A percentile compares a stretch with the other conserved stretches of the same genome.
phyloP scores from a whole-genome alignment of 2,797 vertebrate species.

The Halcyon smyrnensis region DNA sequence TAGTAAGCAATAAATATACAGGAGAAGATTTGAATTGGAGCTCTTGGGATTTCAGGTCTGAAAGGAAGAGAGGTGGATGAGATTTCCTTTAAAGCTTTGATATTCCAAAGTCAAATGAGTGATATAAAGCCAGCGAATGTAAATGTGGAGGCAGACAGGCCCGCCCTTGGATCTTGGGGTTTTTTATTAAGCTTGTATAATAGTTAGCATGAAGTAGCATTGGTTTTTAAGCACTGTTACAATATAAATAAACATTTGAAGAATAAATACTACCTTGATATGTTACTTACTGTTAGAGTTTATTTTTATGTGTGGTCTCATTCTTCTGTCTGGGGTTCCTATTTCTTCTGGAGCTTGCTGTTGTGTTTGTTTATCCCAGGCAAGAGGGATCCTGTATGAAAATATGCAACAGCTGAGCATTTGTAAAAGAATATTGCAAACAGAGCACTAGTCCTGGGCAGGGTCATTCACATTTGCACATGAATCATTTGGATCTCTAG shows the following conservation, averaged over 20 bases:
- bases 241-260: background rate
- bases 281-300: background rate
- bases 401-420: background rate
- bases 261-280: background rate
- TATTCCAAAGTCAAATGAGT: background rate
- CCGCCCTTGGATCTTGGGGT: accelerated
- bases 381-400: background rate
- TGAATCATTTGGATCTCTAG: background rate
- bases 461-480: background rate
- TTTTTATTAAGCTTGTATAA: background rate
- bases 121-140: background rate
- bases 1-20: slow-evolving; percentile 15
- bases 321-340: background rate
- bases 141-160: background rate
- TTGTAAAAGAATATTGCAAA: background rate
- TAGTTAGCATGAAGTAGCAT: background rate
- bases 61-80: background rate
- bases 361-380: background rate
- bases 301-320: background rate
- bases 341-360: background rate
- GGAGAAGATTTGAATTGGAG: background rate
- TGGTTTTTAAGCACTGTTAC: background rate
- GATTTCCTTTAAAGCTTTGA: slow-evolving; percentile 10
- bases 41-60: background rate
- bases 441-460: background rate